Evolutionary conservation across 2,113 vertebrate genomes (phyloP), one percentile per base, ranked within the genome.

Genomic region (Anoplopoma fimbria): DNA sequence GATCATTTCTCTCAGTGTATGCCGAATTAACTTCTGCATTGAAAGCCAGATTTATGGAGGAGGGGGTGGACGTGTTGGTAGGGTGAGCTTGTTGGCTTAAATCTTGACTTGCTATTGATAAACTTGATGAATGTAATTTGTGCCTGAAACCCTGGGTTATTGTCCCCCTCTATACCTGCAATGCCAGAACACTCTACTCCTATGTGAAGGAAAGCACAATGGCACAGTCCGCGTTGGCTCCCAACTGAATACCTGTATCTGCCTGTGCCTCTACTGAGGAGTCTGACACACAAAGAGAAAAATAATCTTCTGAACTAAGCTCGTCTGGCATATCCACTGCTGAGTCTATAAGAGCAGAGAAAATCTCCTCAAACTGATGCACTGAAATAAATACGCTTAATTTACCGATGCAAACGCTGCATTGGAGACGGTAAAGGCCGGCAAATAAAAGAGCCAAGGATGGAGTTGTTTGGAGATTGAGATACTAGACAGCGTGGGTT

Each of bases 251-350:
- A 93, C 93, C 89, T 92, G 92, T 88, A 88, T 93, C 91, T 88
- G 85, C 87, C 86, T 92, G 79, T 88, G 87, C 89, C 86, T 90
- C 81, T 73, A 84, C 87, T 74, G 90, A 92, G 85, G 87, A 93
- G 95, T 94, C 94, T 95, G 85, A 77, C 90, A 84, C 90, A 94
- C 91, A 93, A 93, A 93, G 91, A 92, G 85, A 83, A 82, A 91
- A 92, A 93, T 95, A 95, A 95, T 95, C 94, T 94, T 93, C 92
- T 88, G 90, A 93, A 93, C 94, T 93, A 92, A 95, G 92, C 94
- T 91, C 33, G 91, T 91, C 93, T 94, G 93, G 91, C 91, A 85
- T 89, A 93, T 93, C 87, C 89, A 92, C 82, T 71, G 91, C 93
- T 91, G 90, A 93, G 92, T 93, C 91, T 91, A 86, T 92, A 93